Conservation (phyloP, 2,113 vertebrate species). For the Smithornis capensis region DNA sequence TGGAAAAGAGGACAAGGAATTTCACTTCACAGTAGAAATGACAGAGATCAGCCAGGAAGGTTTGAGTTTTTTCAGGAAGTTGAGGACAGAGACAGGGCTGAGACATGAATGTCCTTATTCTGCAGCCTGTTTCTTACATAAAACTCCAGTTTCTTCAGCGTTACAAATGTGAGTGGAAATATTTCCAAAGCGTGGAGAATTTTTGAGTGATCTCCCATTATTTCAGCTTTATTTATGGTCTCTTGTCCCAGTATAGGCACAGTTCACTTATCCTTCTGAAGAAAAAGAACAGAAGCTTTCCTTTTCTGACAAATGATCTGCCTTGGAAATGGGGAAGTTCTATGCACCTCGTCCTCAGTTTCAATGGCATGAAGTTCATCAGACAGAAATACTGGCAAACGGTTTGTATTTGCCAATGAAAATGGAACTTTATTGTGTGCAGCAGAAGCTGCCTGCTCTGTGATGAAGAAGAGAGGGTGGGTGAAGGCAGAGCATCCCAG, state of each 20-base stretch:
- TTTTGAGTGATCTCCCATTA: conserved; percentile 59
- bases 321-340: not conserved
- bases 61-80: not conserved
- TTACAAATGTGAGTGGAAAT: conserved; percentile 54
- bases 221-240: conserved; percentile 45
- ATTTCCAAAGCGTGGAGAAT: conserved; percentile 47
- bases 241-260: not conserved
- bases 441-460: not conserved
- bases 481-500: not conserved
- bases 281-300: conserved; percentile 39
- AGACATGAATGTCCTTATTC: not conserved
- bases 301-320: conserved; percentile 4
- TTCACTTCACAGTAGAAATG: not conserved
- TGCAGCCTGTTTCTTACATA: conserved; percentile 19
- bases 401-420: not conserved
- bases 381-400: not conserved
- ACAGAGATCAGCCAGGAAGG: not conserved
- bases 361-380: not conserved
- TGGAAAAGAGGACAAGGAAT: not conserved
- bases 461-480: not conserved
- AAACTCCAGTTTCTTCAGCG: conserved; percentile 6
- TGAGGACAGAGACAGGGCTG: not conserved
- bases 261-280: conserved; percentile 31
- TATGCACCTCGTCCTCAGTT: not conserved
- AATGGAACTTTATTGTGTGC: not conserved